Evolutionary conservation across 2,113 vertebrate species (phyloP).

Genomic region (Pleuronectes platessa): DNA sequence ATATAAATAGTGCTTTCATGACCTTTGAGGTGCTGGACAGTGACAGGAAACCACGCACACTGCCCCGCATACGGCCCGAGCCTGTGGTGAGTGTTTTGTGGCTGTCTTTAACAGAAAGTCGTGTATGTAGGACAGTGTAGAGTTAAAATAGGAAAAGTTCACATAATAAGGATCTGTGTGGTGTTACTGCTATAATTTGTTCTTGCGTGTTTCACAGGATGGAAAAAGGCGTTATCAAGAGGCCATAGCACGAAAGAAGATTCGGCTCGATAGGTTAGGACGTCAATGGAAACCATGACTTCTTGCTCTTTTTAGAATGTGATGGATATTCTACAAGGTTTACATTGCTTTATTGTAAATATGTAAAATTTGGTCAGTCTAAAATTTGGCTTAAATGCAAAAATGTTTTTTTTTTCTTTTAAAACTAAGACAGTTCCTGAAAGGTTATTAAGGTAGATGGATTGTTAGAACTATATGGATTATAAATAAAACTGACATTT

Average conservation of each 20-base stretch:
- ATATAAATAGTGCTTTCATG: conserved; percentile 99
- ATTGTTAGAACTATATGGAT: neutral
- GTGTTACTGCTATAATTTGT: neutral
- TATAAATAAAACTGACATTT: neutral
- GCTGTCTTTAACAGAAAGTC: neutral
- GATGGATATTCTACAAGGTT: neutral
- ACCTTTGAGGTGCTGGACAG: conserved; percentile 91
- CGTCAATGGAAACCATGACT: neutral
- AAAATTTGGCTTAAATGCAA: neutral
- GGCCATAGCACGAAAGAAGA: conserved; percentile 93
- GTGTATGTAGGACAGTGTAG: too few species aligned
- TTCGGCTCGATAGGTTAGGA: conserved; percentile 89
- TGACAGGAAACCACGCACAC: conserved; percentile 81
- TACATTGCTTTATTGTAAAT: neutral
- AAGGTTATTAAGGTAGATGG: neutral
- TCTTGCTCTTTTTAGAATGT: neutral
- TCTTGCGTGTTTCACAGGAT: conserved; percentile 80
- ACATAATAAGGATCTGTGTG: neutral
- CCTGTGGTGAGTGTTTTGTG: conserved; percentile 83
- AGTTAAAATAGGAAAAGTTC: neutral
- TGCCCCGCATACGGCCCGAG: conserved; percentile 90
- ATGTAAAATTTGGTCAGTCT: neutral
- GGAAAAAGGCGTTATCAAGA: conserved; percentile 92
- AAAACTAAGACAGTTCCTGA: neutral
- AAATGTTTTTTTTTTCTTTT: neutral